A percentile compares a stretch with the other conserved stretches of the same genome.
Conservation (phyloP, 2,113 vertebrate genomes). For the Struthidea cinerea region DNA sequence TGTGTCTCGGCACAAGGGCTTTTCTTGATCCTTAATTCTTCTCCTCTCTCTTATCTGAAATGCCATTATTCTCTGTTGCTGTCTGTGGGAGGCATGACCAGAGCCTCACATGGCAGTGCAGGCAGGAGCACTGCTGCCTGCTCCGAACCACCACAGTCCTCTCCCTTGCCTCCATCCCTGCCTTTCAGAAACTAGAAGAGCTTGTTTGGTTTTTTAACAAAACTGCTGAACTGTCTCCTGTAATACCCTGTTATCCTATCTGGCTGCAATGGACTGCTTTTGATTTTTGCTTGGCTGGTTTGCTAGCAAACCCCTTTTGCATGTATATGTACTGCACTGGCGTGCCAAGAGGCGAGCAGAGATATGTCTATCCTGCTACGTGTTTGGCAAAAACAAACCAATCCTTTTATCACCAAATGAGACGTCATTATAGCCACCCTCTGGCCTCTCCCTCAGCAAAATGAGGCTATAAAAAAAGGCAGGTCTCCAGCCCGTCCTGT, state of each 20-base stretch:
- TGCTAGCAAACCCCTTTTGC: not conserved
- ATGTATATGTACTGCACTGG: not conserved
- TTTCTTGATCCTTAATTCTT: not conserved
- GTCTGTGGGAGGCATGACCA: not conserved
- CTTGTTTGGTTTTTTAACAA: not conserved
- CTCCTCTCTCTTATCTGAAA: not conserved
- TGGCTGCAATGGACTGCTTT: not conserved
- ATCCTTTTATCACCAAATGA: not conserved
- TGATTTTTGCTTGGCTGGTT: not conserved
- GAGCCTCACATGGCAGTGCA: not conserved
- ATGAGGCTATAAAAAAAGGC: not conserved
- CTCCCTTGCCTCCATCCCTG: not conserved
- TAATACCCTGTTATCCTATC: not conserved
- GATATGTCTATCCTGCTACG: accelerated
- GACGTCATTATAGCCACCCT: not conserved
- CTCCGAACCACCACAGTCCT: not conserved
- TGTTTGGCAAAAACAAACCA: not conserved
- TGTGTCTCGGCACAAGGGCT: not conserved
- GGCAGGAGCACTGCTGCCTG: not conserved
- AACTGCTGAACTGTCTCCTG: not conserved
- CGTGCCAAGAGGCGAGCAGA: not conserved
- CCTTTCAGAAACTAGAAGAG: not conserved
- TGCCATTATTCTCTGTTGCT: not conserved
- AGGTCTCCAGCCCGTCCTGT: not conserved
- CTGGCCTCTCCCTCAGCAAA: not conserved